Evolutionary conservation across 2,797 vertebrate species (phyloP).

Genomic region (Siniperca obscura): DNA sequence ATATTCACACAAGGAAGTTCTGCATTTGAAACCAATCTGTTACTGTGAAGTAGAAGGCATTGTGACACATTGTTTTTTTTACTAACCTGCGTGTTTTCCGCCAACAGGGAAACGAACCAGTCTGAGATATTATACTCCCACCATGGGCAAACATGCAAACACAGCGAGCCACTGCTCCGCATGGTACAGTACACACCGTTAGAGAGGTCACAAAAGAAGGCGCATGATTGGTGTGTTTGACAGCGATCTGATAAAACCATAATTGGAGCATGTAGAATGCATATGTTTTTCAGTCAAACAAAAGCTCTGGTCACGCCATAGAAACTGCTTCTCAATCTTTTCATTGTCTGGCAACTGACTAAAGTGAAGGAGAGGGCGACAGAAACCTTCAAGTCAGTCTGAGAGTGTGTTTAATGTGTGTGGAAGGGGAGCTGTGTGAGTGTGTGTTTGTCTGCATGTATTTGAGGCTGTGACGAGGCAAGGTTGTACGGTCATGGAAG

Average conservation of each 20-base stretch:
- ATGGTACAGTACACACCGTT: constrained; percentile 88
- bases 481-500: constrained; percentile 74
- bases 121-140: constrained; percentile 80
- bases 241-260: constrained; percentile 89
- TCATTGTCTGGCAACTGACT: constrained; percentile 88
- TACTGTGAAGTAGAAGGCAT: constrained; percentile 49
- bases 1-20: constrained; percentile 53
- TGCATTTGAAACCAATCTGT: constrained; percentile 69
- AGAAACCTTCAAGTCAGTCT: constrained; percentile 80
- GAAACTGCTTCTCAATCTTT: constrained; percentile 80
- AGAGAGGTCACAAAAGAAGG: constrained; percentile 83
- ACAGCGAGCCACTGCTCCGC: constrained; percentile 86
- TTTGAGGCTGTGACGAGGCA: constrained; percentile 55
- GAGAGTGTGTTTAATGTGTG: constrained; percentile 79
- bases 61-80: constrained; percentile 68
- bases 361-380: constrained; percentile 79
- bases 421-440: constrained; percentile 52
- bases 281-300: constrained; percentile 83
- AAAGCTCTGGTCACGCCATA: constrained; percentile 80
- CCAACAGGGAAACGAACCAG: constrained; percentile 66
- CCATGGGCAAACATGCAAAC: constrained; percentile 96
- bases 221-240: constrained; percentile 85
- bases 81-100: constrained; percentile 57
- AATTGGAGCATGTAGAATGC: constrained; percentile 83
- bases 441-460: constrained; percentile 60